Conservation (phyloP, 2,888 invertebrate genomes). For the Ophioninae sp. region DNA sequence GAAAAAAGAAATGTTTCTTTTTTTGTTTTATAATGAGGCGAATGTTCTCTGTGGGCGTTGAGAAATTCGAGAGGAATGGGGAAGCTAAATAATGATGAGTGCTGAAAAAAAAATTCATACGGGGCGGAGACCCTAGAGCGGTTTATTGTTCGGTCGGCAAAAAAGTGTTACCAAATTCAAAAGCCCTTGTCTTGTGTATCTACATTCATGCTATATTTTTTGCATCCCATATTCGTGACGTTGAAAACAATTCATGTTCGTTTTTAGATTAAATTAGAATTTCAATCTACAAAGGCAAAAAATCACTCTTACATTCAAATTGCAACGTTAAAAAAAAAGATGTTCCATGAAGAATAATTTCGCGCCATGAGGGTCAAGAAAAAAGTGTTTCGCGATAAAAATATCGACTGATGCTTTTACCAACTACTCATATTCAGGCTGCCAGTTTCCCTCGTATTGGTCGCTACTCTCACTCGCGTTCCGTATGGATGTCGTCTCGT, state of each 20-base stretch:
- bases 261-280: constrained; percentile 4
- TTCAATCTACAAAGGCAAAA: background rate
- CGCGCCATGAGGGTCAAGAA: background rate
- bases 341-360: background rate
- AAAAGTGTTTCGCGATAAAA: constrained; percentile 21
- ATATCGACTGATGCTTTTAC: constrained; percentile 58
- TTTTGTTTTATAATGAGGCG: constrained; percentile 38
- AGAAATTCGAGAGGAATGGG: constrained; percentile 6
- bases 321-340: background rate
- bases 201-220: no score
- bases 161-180: constrained; percentile 7
- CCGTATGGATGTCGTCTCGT: constrained; percentile 14
- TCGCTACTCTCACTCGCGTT: constrained; percentile 24
- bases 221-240: background rate
- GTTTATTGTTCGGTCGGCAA: constrained; percentile 5
- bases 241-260: background rate
- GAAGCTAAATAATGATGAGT: constrained; percentile 37
- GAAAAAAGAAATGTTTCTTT: background rate
- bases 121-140: background rate
- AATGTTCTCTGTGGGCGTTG: constrained; percentile 13
- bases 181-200: background rate
- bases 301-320: background rate
- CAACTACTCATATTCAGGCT: constrained; percentile 35
- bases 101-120: constrained; percentile 25
- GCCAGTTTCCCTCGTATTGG: constrained; percentile 35